Conservation (phyloP, 1,140 invertebrate genomes). For the Nautilus pompilius region DNA sequence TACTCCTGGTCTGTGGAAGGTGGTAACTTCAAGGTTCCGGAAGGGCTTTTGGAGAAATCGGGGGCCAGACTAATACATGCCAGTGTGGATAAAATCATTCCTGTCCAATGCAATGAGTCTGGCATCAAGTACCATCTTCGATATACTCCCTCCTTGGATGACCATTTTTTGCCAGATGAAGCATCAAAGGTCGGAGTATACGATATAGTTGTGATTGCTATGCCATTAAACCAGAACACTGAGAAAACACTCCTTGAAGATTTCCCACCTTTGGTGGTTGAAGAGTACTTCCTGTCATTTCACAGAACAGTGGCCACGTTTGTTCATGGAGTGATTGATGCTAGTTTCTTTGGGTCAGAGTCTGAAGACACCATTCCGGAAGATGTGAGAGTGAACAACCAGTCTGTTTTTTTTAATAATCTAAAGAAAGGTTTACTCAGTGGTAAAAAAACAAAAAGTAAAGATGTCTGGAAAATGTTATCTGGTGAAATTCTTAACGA, state of each 20-base stretch:
- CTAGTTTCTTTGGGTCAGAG: slow-evolving; percentile 55
- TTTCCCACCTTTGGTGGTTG: slow-evolving; percentile 45
- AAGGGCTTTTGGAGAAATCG: slow-evolving; percentile 53
- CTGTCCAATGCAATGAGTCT: slow-evolving; percentile 24
- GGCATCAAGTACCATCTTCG: neutral
- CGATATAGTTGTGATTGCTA: slow-evolving; percentile 64
- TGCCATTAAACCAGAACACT: slow-evolving; percentile 59
- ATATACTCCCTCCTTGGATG: too few relatives aligned
- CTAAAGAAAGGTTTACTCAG: too few relatives aligned
- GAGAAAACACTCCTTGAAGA: slow-evolving; percentile 53
- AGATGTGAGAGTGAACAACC: slow-evolving; percentile 59
- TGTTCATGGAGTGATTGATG: slow-evolving; percentile 59
- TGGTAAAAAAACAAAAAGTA: slow-evolving; percentile 21
- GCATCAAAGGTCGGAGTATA: slow-evolving; percentile 54
- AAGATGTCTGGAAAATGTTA: slow-evolving; percentile 64
- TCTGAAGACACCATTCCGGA: slow-evolving; percentile 39
- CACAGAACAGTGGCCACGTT: slow-evolving; percentile 64
- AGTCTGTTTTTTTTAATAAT: slow-evolving; percentile 25
- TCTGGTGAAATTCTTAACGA: slow-evolving; percentile 56
- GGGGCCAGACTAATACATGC: slow-evolving; percentile 53
- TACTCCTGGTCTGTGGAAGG: slow-evolving; percentile 64
- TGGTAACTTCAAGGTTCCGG: slow-evolving; percentile 63
- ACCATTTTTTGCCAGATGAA: too few relatives aligned
- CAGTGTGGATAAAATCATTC: slow-evolving; percentile 42
- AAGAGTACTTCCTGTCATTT: slow-evolving; percentile 50